These are phyloP conservation scores for Elegia similella DNA, from an alignment of 2,888 invertebrate genomes.

Conservation along the genomic window DNA sequence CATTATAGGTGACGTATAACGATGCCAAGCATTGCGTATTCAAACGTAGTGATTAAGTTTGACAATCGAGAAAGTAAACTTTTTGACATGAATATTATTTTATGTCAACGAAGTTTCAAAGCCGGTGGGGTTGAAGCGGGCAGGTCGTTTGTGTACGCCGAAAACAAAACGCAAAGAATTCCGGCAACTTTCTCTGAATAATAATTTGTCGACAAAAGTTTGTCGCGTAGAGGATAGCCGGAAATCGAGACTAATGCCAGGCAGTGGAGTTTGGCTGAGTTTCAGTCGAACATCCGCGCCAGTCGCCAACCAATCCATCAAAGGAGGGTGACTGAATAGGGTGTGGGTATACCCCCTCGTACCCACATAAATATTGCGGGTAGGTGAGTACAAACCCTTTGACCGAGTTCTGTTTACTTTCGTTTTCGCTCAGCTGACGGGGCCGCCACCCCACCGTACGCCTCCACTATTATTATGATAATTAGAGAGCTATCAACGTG, in stretches of 20 bases:
- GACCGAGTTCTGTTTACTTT: conserved; percentile 83
- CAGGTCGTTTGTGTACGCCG: conserved; percentile 35
- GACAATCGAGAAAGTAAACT: conserved; percentile 25
- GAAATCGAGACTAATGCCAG: conserved; percentile 72
- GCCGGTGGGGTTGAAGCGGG: conserved; percentile 37
- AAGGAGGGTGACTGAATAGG: conserved; percentile 75
- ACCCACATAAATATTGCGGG: conserved; percentile 82
- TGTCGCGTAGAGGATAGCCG: conserved; percentile 56
- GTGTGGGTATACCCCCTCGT: conserved; percentile 68
- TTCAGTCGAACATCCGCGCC: conserved; percentile 75
- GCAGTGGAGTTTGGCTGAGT: conserved; percentile 66
- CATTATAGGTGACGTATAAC: conserved; percentile 23
- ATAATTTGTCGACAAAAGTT: conserved; percentile 72
- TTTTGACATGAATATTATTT: conserved; percentile 28
- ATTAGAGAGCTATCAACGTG: conserved; percentile 72
- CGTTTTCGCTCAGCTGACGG: conserved; percentile 82
- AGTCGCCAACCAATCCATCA: conserved; percentile 81
- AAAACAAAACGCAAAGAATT: conserved; percentile 72
- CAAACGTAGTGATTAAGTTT: conserved; percentile 19
- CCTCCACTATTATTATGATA: conserved; percentile 78
- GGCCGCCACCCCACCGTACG: conserved; percentile 65
- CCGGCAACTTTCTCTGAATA: conserved; percentile 73
- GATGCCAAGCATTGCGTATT: not conserved
- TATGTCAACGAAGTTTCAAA: conserved; percentile 52
- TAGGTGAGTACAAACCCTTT: conserved; percentile 82